Evolutionary conservation across 2,888 invertebrate species (phyloP).

Genomic region (Eupithecia tripunctaria): DNA sequence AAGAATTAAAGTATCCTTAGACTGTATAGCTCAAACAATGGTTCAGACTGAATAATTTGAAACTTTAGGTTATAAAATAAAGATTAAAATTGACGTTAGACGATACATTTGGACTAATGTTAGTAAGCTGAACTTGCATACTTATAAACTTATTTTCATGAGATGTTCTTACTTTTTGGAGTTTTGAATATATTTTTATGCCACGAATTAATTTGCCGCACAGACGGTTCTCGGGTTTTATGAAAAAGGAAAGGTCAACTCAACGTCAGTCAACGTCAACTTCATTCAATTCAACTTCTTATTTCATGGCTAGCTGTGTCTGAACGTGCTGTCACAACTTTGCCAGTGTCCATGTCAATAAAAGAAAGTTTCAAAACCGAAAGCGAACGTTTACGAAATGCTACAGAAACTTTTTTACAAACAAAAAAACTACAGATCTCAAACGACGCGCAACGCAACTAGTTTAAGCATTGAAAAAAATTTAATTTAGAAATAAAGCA

Average conservation of each 20-base stretch:
- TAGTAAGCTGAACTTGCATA: background rate
- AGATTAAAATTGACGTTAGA: background rate
- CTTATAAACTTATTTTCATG: background rate
- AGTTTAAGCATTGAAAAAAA: no score
- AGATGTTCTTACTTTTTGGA: conserved; percentile 23
- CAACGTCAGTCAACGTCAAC: no score
- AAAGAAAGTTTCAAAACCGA: no score
- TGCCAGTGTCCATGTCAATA: no score
- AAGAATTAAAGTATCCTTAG: background rate
- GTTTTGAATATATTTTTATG: conserved; percentile 23
- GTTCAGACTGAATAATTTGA: background rate
- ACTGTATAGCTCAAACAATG: background rate
- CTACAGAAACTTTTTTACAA: no score
- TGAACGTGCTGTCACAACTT: no score
- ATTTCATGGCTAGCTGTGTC: no score
- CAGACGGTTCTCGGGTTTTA: conserved; percentile 50
- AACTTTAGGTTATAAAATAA: background rate
- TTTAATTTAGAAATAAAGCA: no score
- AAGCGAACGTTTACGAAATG: no score
- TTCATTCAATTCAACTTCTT: no score
- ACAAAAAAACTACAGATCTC: no score
- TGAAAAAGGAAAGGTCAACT: conserved; percentile 41
- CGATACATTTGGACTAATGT: background rate
- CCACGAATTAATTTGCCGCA: conserved; percentile 49
- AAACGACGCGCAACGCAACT: no score